These are phyloP conservation scores for Drosophila paramelanica DNA, from an alignment of 2,888 invertebrate genomes.

Conservation along the genomic window DNA sequence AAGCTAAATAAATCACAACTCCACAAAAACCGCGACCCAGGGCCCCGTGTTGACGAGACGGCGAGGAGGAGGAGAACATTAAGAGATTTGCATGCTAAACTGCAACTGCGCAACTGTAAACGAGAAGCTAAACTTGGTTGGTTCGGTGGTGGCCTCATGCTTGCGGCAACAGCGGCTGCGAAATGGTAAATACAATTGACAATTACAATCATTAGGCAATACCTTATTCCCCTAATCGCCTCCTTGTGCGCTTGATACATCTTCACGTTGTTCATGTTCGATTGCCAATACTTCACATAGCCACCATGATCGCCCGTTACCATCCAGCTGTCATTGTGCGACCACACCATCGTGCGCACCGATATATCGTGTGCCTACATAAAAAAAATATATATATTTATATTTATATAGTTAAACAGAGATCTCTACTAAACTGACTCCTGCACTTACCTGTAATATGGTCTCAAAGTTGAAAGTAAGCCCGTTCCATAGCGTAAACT, in stretches of 20 bases:
- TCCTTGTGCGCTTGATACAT: slow-evolving; percentile 99
- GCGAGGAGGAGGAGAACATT: slow-evolving; percentile 13
- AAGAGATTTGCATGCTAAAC: slow-evolving; percentile 36
- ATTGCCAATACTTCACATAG: slow-evolving; percentile 99
- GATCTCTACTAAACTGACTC: neutral
- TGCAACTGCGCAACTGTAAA: slow-evolving; percentile 37
- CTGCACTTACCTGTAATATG: slow-evolving; percentile 94
- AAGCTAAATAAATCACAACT: neutral
- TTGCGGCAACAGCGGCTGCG: slow-evolving; percentile 53
- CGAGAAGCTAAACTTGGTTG: slow-evolving; percentile 30
- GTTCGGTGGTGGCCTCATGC: slow-evolving; percentile 46
- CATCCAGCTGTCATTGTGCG: slow-evolving; percentile 99
- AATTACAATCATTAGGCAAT: slow-evolving; percentile 85
- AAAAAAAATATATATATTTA: neutral
- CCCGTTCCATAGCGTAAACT: slow-evolving; percentile 99
- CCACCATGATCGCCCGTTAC: slow-evolving; percentile 99
- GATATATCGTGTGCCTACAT: slow-evolving; percentile 98
- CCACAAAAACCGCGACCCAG: slow-evolving; percentile 3
- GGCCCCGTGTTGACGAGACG: slow-evolving; percentile 16
- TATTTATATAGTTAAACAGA: neutral
- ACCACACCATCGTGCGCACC: slow-evolving; percentile 99
- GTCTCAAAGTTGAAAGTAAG: slow-evolving; percentile 99
- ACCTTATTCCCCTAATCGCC: slow-evolving; percentile 99
- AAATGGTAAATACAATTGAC: slow-evolving; percentile 66
- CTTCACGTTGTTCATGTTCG: slow-evolving; percentile 99